Evolutionary conservation across 2,888 invertebrate genomes (phyloP), one percentile per base, ranked within the genome.

Genomic region (Epinotia ramella): DNA sequence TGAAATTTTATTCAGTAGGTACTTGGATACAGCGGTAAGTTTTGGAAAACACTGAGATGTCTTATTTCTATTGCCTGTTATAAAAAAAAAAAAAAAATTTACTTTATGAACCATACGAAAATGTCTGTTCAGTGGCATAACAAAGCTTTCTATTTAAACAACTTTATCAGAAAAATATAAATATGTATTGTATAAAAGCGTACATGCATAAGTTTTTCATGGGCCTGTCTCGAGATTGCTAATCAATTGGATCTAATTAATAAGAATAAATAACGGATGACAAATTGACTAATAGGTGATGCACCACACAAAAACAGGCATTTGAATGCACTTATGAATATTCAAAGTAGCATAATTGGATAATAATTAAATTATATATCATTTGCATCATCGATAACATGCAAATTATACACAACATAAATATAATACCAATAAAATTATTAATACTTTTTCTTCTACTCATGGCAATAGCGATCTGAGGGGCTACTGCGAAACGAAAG

Each of bases 241-340:
- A 40, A 40, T 40, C 9, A 9, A 9, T 40, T 40, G 40, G 49
- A 49, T 49, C 5, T 16, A 49, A 49, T 49, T 49, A 0, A 49
- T 5, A 49, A 53, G 6, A 53, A 53, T 53, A 53, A 53, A n/a
- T n/a, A 53, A 53, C 6, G 3, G 53, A 5, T n/a, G 53, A 53
- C 53, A 53, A 53, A 53, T 53, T 6, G n/a, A 53, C 53, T n/a
- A 53, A 53, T 53, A n/a, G 53, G 53, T 53, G 49, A 53, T 53
- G 16, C 16, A n/a, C 16, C n/a, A n/a, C 49, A 7, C 49, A 53
- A n/a, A 53, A 2, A 53, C 53, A 53, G n/a, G 0, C 53, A 53
- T n/a, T 53, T 53, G n/a, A 53, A 53, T 53, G 53, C n/a, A n/a
- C 53, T n/a, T 6, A 53, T 53, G n/a, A 53, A 53, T 53, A 53